Evolutionary conservation across 35 echinoderm and acorn worm genomes (phyloP).

Genomic region (Amphiura filiformis): DNA sequence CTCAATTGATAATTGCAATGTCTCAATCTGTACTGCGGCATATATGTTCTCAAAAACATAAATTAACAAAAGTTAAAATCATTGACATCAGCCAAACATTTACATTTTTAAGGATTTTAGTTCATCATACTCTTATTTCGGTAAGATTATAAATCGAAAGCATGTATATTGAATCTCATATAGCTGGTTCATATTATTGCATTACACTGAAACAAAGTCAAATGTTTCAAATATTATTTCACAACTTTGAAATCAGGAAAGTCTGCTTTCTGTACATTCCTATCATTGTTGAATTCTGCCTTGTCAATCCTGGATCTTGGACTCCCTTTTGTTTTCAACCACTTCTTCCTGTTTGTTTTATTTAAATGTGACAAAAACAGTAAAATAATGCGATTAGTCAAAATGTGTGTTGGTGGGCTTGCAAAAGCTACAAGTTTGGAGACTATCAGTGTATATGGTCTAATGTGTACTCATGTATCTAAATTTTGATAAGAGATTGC

Average conservation of each 20-base stretch:
- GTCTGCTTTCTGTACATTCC: conserved; percentile 34
- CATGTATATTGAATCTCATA: background rate
- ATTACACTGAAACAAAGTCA: too few species aligned
- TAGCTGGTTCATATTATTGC: background rate
- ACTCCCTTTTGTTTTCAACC: conserved; percentile 82
- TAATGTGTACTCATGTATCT: too few species aligned
- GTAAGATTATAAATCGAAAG: background rate
- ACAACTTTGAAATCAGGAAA: conserved; percentile 72
- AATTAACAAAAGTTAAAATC: too few species aligned
- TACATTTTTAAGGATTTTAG: too few species aligned
- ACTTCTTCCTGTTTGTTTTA: conserved; percentile 83
- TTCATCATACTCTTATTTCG: too few species aligned
- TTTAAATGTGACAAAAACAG: background rate
- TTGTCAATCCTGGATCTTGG: conserved; percentile 56
- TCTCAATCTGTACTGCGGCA: too few species aligned
- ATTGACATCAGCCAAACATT: too few species aligned
- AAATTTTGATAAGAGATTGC: too few species aligned
- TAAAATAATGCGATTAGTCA: background rate
- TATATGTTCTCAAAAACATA: too few species aligned
- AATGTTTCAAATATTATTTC: conserved; percentile 51
- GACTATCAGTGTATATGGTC: too few species aligned
- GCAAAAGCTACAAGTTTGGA: too few species aligned
- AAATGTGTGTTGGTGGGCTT: background rate
- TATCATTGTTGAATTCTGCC: conserved; percentile 88
- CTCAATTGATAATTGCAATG: too few species aligned